Evolutionary conservation across 2,888 invertebrate genomes (phyloP), one percentile per base, ranked within the genome.

Genomic region (Stenoptilia bipunctidactyla): DNA sequence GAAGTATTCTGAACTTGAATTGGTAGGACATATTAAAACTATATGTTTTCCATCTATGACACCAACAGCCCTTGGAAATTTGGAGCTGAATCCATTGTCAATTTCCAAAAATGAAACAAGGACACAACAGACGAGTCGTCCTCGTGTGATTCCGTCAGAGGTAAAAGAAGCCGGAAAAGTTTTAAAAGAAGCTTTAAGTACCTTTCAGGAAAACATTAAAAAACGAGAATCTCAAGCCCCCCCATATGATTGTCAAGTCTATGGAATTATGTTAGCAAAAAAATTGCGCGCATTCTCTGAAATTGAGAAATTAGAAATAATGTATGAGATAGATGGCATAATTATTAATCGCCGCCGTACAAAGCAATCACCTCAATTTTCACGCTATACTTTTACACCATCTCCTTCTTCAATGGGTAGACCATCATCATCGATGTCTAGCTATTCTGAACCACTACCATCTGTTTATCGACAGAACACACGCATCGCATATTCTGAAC

Each of bases 11-110:
- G 44, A 38, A 30, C 44, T 46, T 37, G 39, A 40, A 44, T 44
- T 40, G 27, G 13, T 13, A 10, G 58, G 59, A 37, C 27, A 41
- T 42, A 52, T 39, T 4, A 61, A 50, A 8, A 46, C 41, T 2
- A 58, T 36, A 47, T 56, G 53, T 41, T 59, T 58, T 38, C 56
- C 55, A 35, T 56, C 56, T 20, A 57, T 25, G 30, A 54, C 37
- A 4, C 57, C 54, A 1, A 56, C 8, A 37, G 40, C 44, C 35
- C 42, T 42, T 20, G 46, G 40, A 42, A 42, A 38, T 39, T 39
- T 42, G 15, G 14, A 5, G 6, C 12, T 25, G 13, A 39, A 42
- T 30, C 42, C 42, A 13, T 42, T 39, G 38, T 42, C 42, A 8
- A 42, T 42, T 36, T 42, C 30, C 3, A 42, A 15, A 38, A 8